Percentiles rank a stretch among this genome's conserved stretches.
These are phyloP conservation scores for Stichodactyla mertensii DNA, from an alignment of 64 coral and sea anemone species.

Conservation along the genomic window DNA sequence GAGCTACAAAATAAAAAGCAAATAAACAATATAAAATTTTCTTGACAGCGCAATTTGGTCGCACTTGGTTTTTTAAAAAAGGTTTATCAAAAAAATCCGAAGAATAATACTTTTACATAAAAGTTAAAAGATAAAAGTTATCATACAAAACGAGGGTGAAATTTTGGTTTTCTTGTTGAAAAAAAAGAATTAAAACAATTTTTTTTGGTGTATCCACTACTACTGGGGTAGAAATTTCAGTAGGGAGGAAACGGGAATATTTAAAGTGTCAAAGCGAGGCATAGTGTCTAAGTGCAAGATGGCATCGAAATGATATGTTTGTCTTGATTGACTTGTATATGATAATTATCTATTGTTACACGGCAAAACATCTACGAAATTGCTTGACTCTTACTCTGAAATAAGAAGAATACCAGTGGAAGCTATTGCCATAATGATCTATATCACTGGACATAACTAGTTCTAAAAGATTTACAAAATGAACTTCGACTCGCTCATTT, in stretches of 20 bases:
- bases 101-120: too few relatives aligned
- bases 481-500: slow-evolving; percentile 1
- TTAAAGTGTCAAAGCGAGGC: not conserved
- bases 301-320: not conserved
- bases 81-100: too few relatives aligned
- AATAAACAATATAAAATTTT: too few relatives aligned
- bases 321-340: not conserved
- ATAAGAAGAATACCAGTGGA: not conserved
- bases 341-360: not conserved
- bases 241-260: not conserved
- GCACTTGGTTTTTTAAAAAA: too few relatives aligned
- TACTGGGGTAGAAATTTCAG: not conserved
- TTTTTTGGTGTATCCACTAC: not conserved
- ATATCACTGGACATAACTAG: not conserved
- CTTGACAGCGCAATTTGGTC: too few relatives aligned
- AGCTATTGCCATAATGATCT: not conserved
- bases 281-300: not conserved
- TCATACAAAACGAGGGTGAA: too few relatives aligned
- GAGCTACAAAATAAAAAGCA: too few relatives aligned
- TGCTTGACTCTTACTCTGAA: not conserved
- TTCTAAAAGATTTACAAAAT: not conserved
- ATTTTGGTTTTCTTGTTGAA: too few relatives aligned
- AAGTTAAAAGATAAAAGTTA: too few relatives aligned
- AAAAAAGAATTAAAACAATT: too few relatives aligned
- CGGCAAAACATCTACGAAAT: not conserved